Conservation (phyloP, 2,888 invertebrate species). For the Cryptocheilus praepositus region DNA sequence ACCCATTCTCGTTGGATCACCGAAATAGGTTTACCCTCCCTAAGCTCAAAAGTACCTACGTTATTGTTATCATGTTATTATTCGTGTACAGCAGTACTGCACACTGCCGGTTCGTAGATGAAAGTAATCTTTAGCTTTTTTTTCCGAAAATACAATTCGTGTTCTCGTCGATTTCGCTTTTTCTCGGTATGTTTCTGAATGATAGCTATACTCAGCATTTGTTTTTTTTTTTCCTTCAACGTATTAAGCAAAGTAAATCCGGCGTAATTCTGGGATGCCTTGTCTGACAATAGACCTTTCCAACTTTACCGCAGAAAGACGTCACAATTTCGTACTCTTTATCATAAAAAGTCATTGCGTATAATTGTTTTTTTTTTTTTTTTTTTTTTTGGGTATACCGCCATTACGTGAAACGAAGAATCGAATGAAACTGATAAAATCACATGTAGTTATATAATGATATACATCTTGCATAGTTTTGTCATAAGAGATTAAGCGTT, state of each 20-base stretch:
- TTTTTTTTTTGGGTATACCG: slow-evolving; percentile 24
- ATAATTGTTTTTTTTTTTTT: slow-evolving; percentile 22
- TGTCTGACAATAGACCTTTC: slow-evolving; percentile 51
- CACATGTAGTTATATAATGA: slow-evolving; percentile 35
- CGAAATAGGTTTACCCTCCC: slow-evolving; percentile 46
- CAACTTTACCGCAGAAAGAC: slow-evolving; percentile 43
- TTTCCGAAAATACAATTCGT: slow-evolving; percentile 40
- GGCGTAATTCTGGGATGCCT: slow-evolving; percentile 37
- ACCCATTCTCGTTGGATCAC: slow-evolving; percentile 57
- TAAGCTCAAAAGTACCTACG: slow-evolving; percentile 50
- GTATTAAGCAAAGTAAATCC: slow-evolving; percentile 45
- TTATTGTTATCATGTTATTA: slow-evolving; percentile 32
- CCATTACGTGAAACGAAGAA: slow-evolving; percentile 33
- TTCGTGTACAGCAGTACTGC: slow-evolving; percentile 28
- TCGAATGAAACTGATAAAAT: slow-evolving; percentile 46
- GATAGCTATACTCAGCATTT: slow-evolving; percentile 43
- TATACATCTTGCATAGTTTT: slow-evolving; percentile 10
- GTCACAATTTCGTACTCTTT: slow-evolving; percentile 29
- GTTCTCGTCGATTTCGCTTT: slow-evolving; percentile 27
- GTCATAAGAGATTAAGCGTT: slow-evolving; percentile 4
- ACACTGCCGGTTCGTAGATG: slow-evolving; percentile 32
- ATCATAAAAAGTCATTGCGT: slow-evolving; percentile 32
- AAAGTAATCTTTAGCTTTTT: slow-evolving; percentile 38
- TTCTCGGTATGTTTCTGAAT: slow-evolving; percentile 43
- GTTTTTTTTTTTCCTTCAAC: slow-evolving; percentile 30